These are phyloP conservation scores for Columba livia DNA, from an alignment of 2,113 vertebrate species.

Conservation along the genomic window DNA sequence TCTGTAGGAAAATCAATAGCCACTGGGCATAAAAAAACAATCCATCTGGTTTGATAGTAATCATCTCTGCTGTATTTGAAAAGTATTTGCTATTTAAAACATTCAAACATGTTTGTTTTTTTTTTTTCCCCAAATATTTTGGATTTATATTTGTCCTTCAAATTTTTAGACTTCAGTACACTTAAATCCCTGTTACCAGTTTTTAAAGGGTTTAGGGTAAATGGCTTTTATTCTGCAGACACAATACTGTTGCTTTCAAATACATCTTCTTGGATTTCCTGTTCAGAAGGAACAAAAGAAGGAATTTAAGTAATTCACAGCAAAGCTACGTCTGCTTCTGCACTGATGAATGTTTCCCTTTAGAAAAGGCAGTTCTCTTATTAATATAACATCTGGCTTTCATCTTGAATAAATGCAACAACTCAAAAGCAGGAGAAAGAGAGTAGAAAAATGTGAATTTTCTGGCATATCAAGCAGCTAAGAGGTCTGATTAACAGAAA, in stretches of 20 bases:
- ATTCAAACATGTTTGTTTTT: not conserved
- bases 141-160: not conserved
- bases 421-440: constrained; percentile 37
- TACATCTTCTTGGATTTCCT: constrained; percentile 61
- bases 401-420: constrained; percentile 67
- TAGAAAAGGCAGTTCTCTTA: constrained; percentile 64
- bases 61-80: not conserved
- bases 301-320: constrained; percentile 73
- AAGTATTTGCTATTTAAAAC: not conserved
- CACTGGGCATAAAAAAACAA: not conserved
- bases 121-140: not conserved
- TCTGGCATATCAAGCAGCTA: constrained; percentile 39
- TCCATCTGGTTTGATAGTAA: not conserved
- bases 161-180: constrained; percentile 10
- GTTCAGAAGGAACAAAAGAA: constrained; percentile 33
- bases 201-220: constrained; percentile 50
- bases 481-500: constrained; percentile 54
- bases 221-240: constrained; percentile 28
- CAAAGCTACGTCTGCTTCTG: constrained; percentile 50
- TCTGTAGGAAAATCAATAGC: not conserved
- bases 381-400: constrained; percentile 76
- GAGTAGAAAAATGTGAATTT: constrained; percentile 29
- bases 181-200: not conserved
- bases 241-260: constrained; percentile 45
- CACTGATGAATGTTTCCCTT: constrained; percentile 70